phyloP scores from a whole-genome alignment of 2,797 vertebrate genomes.

The Sebastes taczanowskii region DNA sequence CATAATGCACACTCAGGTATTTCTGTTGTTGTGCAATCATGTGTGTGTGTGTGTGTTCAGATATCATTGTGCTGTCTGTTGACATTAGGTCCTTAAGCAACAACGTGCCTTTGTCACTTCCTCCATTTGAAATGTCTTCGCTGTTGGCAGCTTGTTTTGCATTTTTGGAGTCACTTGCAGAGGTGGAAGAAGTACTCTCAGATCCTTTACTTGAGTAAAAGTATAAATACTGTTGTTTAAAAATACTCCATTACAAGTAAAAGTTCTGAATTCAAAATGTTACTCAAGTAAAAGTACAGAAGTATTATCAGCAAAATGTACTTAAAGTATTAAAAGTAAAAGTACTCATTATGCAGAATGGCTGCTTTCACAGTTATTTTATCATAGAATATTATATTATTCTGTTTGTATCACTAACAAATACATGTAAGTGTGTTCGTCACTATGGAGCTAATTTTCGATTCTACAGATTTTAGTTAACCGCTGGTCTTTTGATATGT shows the following conservation, averaged over 20 bases:
- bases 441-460: too few species aligned
- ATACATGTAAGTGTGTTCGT: too few species aligned
- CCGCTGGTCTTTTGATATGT: not conserved
- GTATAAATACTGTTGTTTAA: not conserved
- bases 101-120: conserved; percentile 23
- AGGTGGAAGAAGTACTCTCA: not conserved
- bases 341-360: not conserved
- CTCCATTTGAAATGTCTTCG: not conserved
- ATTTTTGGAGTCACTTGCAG: too few species aligned
- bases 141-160: not conserved
- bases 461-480: not conserved
- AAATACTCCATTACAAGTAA: not conserved
- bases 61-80: conserved; percentile 56
- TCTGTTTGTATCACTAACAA: too few species aligned
- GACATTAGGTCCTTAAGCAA: conserved; percentile 18
- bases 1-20: not conserved
- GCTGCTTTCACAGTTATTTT: too few species aligned
- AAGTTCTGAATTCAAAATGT: not conserved
- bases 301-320: not conserved
- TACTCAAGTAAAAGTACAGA: not conserved
- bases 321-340: not conserved
- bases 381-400: too few species aligned
- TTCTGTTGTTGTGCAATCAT: conserved; percentile 36
- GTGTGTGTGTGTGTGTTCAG: conserved; percentile 16
- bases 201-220: not conserved